phyloP scores from a whole-genome alignment of 2,888 invertebrate genomes.

The Leptopilina myrica region DNA sequence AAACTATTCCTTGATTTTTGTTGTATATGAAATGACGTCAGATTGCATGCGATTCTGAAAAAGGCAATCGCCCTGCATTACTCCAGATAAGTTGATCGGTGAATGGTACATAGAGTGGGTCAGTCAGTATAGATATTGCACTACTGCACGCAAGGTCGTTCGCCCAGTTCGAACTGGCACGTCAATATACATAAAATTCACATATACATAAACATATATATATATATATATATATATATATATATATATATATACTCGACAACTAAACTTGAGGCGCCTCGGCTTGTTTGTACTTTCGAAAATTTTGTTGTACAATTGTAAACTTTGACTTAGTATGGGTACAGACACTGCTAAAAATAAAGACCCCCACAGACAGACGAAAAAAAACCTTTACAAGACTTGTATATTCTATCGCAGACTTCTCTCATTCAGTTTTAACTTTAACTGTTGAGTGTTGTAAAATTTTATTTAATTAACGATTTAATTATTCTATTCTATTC shows the following conservation, averaged over 20 bases:
- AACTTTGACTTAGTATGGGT: constrained; percentile 2
- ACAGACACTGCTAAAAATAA: constrained; percentile 1
- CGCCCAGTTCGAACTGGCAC: constrained; percentile 46
- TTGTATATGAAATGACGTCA: constrained; percentile 32
- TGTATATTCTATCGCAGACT: not conserved
- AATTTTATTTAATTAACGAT: not conserved
- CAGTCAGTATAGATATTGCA: constrained; percentile 63
- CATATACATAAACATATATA: not conserved
- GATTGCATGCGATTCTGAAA: constrained; percentile 26
- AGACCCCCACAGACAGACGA: not conserved
- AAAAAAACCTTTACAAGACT: not conserved
- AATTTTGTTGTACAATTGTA: constrained; percentile 48
- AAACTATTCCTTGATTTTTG: constrained; percentile 27
- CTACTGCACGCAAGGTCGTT: constrained; percentile 68
- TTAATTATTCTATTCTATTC: too few relatives aligned
- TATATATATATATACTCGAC: not conserved
- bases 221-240: too few relatives aligned
- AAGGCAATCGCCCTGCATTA: constrained; percentile 44
- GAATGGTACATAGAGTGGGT: constrained; percentile 69
- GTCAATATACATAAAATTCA: constrained; percentile 34
- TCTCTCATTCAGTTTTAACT: not conserved
- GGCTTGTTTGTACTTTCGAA: constrained; percentile 54
- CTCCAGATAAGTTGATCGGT: constrained; percentile 62
- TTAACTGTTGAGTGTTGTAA: not conserved
- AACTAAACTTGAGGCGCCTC: constrained; percentile 24